Evolutionary conservation across 1,140 invertebrate species (phyloP).

Genomic region (Drosophila auraria): DNA sequence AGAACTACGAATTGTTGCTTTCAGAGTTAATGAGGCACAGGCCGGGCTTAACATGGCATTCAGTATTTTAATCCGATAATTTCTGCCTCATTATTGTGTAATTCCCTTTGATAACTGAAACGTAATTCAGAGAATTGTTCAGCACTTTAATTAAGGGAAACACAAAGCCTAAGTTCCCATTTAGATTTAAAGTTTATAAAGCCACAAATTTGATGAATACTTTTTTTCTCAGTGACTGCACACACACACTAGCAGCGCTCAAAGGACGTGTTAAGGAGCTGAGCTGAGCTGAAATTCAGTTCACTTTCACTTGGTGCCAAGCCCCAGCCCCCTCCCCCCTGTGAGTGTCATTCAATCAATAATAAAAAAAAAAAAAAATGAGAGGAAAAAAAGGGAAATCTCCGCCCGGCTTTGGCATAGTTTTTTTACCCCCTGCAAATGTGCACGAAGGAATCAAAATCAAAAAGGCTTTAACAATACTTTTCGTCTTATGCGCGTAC

Average conservation of each 20-base stretch:
- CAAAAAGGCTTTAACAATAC: constrained; percentile 70
- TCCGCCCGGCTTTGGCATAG: constrained; percentile 46
- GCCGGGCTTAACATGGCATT: not conserved
- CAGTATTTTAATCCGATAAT: not conserved
- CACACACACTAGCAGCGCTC: constrained; percentile 7
- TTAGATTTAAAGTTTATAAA: no score
- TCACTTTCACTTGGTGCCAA: constrained; percentile 53
- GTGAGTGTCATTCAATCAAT: constrained; percentile 19
- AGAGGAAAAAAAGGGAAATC: constrained; percentile 35
- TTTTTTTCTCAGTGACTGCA: constrained; percentile 15
- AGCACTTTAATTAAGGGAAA: not conserved
- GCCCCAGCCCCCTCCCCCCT: not conserved
- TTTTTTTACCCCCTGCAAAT: constrained; percentile 27
- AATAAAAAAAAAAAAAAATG: constrained; percentile 2
- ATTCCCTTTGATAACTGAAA: not conserved
- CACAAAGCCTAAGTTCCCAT: not conserved
- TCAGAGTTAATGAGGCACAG: not conserved
- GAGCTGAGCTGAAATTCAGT: constrained; percentile 36
- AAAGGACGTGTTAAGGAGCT: constrained; percentile 46
- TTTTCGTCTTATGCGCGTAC: constrained; percentile 71
- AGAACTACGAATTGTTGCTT: not conserved
- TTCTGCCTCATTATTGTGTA: not conserved
- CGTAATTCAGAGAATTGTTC: not conserved
- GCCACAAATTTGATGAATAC: not conserved
- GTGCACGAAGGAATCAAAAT: constrained; percentile 47